These are phyloP conservation scores for Stratiomys singularior DNA, from an alignment of 2,888 invertebrate species.

Conservation along the genomic window DNA sequence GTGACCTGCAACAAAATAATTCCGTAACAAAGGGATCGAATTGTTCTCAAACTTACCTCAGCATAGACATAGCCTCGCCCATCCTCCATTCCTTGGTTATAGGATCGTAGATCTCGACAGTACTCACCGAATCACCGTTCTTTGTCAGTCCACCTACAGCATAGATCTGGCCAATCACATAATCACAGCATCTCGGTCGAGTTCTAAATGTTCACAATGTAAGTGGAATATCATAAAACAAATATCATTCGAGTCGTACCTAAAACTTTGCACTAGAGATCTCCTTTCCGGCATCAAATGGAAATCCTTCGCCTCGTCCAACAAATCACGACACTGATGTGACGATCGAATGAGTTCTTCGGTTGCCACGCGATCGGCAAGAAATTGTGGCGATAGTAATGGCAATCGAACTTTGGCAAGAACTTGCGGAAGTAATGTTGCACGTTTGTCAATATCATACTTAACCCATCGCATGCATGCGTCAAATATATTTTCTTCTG, in stretches of 20 bases:
- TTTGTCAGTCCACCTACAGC: constrained; percentile 88
- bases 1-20: constrained; percentile 68
- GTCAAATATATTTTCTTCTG: constrained; percentile 86
- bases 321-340: constrained; percentile 82
- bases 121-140: constrained; percentile 83
- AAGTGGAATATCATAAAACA: neutral
- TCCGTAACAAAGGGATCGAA: neutral
- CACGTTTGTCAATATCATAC: constrained; percentile 70
- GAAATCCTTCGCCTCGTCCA: constrained; percentile 90
- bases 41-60: constrained; percentile 64
- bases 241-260: constrained; percentile 52
- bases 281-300: constrained; percentile 87
- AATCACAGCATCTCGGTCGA: constrained; percentile 78
- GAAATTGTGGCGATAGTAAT: constrained; percentile 80
- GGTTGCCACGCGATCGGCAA: constrained; percentile 82
- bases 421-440: constrained; percentile 73
- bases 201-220: constrained; percentile 66
- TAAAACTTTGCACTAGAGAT: constrained; percentile 78
- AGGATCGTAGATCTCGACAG: constrained; percentile 87
- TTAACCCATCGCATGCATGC: constrained; percentile 85
- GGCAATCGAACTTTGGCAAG: constrained; percentile 82
- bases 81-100: constrained; percentile 76
- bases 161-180: constrained; percentile 82
- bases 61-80: constrained; percentile 85
- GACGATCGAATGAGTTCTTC: constrained; percentile 81